Evolutionary conservation across 2,888 invertebrate genomes (phyloP).

Genomic region (Spialia ferax): DNA sequence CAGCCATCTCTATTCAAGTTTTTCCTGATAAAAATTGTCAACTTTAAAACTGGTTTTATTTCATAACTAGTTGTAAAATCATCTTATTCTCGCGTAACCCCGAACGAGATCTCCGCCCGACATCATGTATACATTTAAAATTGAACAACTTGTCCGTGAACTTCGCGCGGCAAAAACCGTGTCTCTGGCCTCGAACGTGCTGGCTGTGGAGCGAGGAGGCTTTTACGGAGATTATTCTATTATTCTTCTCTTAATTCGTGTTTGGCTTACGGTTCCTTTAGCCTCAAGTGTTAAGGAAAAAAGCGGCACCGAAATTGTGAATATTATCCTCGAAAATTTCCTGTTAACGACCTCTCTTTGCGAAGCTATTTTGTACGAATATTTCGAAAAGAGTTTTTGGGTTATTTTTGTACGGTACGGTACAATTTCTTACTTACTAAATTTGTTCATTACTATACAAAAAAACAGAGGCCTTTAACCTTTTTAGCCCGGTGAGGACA

Average conservation of each 20-base stretch:
- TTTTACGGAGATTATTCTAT: not conserved
- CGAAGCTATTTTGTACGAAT: too few relatives aligned
- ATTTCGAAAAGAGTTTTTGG: too few relatives aligned
- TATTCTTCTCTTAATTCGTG: not conserved
- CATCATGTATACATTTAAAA: conserved; percentile 16
- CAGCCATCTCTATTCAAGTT: not conserved
- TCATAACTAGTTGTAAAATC: not conserved
- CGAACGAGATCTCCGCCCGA: conserved; percentile 17
- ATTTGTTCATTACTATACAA: too few relatives aligned
- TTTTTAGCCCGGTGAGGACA: not conserved
- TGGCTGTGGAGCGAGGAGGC: not conserved
- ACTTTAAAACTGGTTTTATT: not conserved
- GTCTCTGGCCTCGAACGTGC: conserved; percentile 1
- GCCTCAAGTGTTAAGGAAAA: not conserved
- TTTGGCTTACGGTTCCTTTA: not conserved
- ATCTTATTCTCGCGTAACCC: not conserved
- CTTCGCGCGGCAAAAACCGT: conserved; percentile 18
- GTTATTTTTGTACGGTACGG: too few relatives aligned
- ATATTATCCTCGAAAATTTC: too few relatives aligned
- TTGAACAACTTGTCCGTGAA: conserved; percentile 29
- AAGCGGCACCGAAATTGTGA: not conserved
- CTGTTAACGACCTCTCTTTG: not conserved
- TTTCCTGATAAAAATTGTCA: not conserved
- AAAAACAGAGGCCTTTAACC: too few relatives aligned
- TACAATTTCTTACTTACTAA: too few relatives aligned